A percentile compares a stretch with the other conserved stretches of the same genome.
These are phyloP conservation scores for Rhynchotus rufescens DNA, from an alignment of 2,797 vertebrate species.

Conservation along the genomic window DNA sequence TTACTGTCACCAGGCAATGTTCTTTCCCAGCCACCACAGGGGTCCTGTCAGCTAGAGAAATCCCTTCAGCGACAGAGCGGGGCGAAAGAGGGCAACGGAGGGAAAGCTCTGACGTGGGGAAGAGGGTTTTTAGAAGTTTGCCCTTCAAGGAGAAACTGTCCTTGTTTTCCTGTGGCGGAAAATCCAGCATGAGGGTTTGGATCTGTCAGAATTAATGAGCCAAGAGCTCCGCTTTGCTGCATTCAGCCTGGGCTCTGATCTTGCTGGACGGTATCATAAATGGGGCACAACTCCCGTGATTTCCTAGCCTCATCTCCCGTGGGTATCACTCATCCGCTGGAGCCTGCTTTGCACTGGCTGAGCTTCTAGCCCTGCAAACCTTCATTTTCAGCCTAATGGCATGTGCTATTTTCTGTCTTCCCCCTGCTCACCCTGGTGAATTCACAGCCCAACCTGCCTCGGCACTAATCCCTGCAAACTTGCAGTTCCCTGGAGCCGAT, in stretches of 20 bases:
- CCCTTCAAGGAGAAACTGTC: not conserved
- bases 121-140: not conserved
- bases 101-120: not conserved
- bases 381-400: constrained; percentile 20
- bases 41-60: not conserved
- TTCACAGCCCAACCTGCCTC: constrained; percentile 31
- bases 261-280: not conserved
- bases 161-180: not conserved
- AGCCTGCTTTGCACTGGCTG: not conserved
- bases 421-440: not conserved
- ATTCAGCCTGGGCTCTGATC: not conserved
- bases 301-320: not conserved
- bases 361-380: not conserved
- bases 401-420: constrained; percentile 21
- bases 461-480: not conserved
- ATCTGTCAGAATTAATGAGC: not conserved
- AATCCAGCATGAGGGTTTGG: not conserved
- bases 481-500: not conserved
- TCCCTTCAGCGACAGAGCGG: not conserved
- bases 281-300: not conserved
- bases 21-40: not conserved
- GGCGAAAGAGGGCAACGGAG: no score
- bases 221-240: not conserved
- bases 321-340: not conserved
- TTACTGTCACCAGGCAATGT: not conserved